Evolutionary conservation across 1,140 invertebrate genomes (phyloP), one percentile per base, ranked within the genome.

Genomic region (Cotesia glomerata): DNA sequence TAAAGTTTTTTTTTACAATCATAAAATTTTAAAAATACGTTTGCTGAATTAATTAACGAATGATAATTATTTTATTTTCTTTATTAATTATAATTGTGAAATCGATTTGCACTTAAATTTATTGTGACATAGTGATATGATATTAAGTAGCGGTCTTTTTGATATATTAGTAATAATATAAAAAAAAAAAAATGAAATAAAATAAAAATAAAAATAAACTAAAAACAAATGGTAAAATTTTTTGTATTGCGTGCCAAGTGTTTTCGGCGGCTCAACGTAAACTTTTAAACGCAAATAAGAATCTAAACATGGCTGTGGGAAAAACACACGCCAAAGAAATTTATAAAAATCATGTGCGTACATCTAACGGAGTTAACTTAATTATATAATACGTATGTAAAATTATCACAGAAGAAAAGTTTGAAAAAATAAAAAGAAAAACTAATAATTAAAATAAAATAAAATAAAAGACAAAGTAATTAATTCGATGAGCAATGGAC

Each of bases 401-500:
- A 45, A 82, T 85, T 81, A 79, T 78, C 74, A 72, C 77, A 72
- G 76, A 69, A 76, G 75, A 74, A 78, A 83, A 73, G 69, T 71
- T 83, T 84, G 84, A 74, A 79, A 85, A 82, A 86, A 81, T 39
- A 61, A 65, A 67, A 76, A 58, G 74, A 56, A 71, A 74, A 69
- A 59, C 70, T 74, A 77, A 16, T 74, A 62, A 75, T 66, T 65
- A 34, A 72, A 59, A 69, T 65, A 72, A 52, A 4, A 73, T 56
- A 67, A 52, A 72, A 72, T 72, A 75, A 63, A 70, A 65, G 75
- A n/a, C 36, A 49, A 71, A 76, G 73, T 79, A 79, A 78, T 80
- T 80, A 82, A 81, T 79, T 45, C 76, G 77, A 87, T 80, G 84
- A 86, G 85, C 83, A 84, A 84, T 85, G 84, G 82, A 86, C 84